Base-by-base conservation (phyloP, 2,113 vertebrate genomes). In the Numenius arquata region DNA sequence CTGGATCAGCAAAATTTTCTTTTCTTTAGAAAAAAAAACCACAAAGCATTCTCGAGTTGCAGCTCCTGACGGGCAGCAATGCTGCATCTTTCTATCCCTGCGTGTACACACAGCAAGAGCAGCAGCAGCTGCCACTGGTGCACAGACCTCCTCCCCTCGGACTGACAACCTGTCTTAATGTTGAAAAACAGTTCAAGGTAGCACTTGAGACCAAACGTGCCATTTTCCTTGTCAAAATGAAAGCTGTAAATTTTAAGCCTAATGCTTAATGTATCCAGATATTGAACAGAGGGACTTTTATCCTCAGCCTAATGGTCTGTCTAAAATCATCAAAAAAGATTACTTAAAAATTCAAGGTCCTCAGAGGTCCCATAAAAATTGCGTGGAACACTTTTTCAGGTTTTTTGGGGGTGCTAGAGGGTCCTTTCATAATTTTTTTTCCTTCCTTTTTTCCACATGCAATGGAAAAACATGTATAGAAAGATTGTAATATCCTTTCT, bases 221-320 rank as follows among this genome's bases (percentile, higher is more conserved):
- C 97, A 98, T 98, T 98, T 98, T 97, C 97, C 98, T 97, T 98
- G 98, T 98, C 98, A 98, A 98, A 98, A 97, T 95, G 97, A 97
- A 97, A 97, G 97, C 97, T 97, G 95, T 98, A 98, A 98, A 98
- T 98, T 97, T 98, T 96, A 97, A 98, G 96, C 95, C 91, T 97
- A 98, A 98, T 97, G 96, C 97, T 98, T 98, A 98, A 98, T 98
- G 97, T 98, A 98, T 97, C 97, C 96, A 98, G 97, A 98, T 98
- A 98, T 97, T 97, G 98, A 98, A 98, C 97, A 98, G 91, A 94
- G 97, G 96, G 97, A 98, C 97, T 98, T 98, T 98, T 98, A 98
- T 98, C 97, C 96, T 96, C 90, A 65, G 97, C 97, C 98, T 98
- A 98, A 98, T 97, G 97, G 96, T 98, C 96, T 98, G 96, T 97